A percentile compares a stretch with the other conserved stretches of the same genome.
These are phyloP conservation scores for Epizoanthus fatuus DNA, from an alignment of 92 coral and sea anemone genomes.

Conservation along the genomic window DNA sequence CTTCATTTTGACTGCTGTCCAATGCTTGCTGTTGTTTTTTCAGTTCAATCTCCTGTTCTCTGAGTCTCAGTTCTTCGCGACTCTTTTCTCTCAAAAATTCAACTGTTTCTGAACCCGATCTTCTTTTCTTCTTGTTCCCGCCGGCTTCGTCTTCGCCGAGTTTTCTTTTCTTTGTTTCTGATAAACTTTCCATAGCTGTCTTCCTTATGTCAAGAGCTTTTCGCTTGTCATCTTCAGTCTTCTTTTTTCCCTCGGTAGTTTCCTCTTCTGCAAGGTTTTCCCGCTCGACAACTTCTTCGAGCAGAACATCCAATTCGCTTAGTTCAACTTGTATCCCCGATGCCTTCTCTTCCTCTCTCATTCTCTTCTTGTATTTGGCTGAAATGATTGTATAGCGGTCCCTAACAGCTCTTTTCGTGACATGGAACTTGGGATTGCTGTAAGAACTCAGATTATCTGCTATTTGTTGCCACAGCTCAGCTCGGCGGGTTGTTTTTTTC, in stretches of 20 bases:
- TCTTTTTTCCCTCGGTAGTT: slow-evolving; percentile 10
- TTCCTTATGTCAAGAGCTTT: slow-evolving; percentile 33
- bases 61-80: background rate
- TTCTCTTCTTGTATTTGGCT: slow-evolving; percentile 2
- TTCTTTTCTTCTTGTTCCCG: slow-evolving; percentile 10
- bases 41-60: background rate
- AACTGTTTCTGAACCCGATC: background rate
- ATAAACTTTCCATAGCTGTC: slow-evolving; percentile 22
- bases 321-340: slow-evolving; percentile 16
- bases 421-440: background rate
- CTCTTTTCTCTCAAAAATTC: slow-evolving; percentile 18
- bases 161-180: slow-evolving; percentile 19
- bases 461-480: background rate
- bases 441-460: background rate
- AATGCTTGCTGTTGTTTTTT: background rate
- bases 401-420: slow-evolving; percentile 13
- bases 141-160: background rate
- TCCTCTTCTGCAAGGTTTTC: slow-evolving; percentile 36
- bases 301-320: slow-evolving; percentile 21
- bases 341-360: slow-evolving; percentile 6
- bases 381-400: slow-evolving; percentile 18
- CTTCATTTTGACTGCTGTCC: slow-evolving; percentile 1
- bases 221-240: slow-evolving; percentile 16
- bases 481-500: slow-evolving; percentile 5
- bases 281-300: slow-evolving; percentile 33